Conservation (phyloP, 2,888 invertebrate species). For the Caenorhabditis sinica region DNA sequence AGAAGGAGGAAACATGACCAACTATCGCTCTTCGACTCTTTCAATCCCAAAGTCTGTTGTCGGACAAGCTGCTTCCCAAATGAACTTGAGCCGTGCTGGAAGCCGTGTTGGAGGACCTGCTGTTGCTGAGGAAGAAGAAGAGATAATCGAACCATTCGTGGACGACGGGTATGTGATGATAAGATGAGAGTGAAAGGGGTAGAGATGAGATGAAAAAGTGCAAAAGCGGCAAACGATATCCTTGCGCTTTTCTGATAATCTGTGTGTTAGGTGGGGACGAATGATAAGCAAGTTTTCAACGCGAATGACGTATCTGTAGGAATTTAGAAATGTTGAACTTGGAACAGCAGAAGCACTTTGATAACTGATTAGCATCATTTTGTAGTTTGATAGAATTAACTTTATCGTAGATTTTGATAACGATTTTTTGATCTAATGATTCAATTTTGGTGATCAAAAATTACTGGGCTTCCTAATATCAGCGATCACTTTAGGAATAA, state of each 20-base stretch:
- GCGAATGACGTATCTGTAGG: neutral
- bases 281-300: slow-evolving; percentile 47
- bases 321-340: neutral
- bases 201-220: neutral
- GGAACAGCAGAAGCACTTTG: too few relatives aligned
- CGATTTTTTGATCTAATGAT: neutral
- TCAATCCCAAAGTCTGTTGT: slow-evolving; percentile 74
- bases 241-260: slow-evolving; percentile 22
- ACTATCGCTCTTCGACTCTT: slow-evolving; percentile 70
- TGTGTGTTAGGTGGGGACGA: neutral
- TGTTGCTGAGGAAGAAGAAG: slow-evolving; percentile 58
- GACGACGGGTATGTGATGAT: slow-evolving; percentile 58
- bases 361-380: too few relatives aligned
- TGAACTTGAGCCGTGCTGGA: slow-evolving; percentile 68
- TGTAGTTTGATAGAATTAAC: too few relatives aligned
- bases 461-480: too few relatives aligned
- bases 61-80: slow-evolving; percentile 74
- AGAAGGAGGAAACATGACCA: slow-evolving; percentile 75
- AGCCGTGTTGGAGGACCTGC: slow-evolving; percentile 54
- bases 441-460: neutral
- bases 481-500: too few relatives aligned
- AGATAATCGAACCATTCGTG: slow-evolving; percentile 59
- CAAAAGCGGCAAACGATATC: neutral
- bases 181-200: neutral
- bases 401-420: too few relatives aligned